Evolutionary conservation across 1,140 invertebrate species (phyloP).

Genomic region (Apolygus lucorum): DNA sequence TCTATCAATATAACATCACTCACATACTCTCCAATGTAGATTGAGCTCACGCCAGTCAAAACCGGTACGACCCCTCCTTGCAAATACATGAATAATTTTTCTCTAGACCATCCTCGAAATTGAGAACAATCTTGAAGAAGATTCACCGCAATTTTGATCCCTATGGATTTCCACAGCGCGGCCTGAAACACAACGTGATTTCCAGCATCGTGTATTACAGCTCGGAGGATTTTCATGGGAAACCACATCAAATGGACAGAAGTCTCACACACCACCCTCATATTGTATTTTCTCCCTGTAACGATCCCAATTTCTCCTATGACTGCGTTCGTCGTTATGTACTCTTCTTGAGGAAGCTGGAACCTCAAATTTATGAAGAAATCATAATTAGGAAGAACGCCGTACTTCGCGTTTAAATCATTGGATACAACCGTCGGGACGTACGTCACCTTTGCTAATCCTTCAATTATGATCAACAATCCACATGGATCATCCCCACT

Average conservation of each 20-base stretch:
- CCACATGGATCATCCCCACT: constrained; percentile 7
- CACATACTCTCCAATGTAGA: constrained; percentile 21
- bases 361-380: constrained; percentile 12
- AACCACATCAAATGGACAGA: constrained; percentile 37
- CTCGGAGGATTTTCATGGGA: constrained; percentile 25
- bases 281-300: constrained; percentile 37
- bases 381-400: constrained; percentile 19
- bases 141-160: constrained; percentile 27
- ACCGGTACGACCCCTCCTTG: constrained; percentile 31
- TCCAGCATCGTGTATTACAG: constrained; percentile 22
- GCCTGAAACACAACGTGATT: constrained; percentile 22
- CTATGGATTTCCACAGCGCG: constrained; percentile 32
- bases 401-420: constrained; percentile 2
- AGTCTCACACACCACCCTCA: constrained; percentile 41
- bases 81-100: constrained; percentile 33
- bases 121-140: constrained; percentile 29
- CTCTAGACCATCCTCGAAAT: constrained; percentile 32
- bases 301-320: constrained; percentile 43
- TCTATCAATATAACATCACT: constrained; percentile 28
- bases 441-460: not conserved
- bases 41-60: not conserved
- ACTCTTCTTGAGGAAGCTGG: constrained; percentile 36
- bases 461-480: not conserved
- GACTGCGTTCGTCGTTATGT: constrained; percentile 40
- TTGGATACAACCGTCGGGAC: not conserved